A percentile compares a stretch with the other conserved stretches of the same genome.
Evolutionary conservation across 2,888 invertebrate species (phyloP).

Genomic region (Erebia epiphron): DNA sequence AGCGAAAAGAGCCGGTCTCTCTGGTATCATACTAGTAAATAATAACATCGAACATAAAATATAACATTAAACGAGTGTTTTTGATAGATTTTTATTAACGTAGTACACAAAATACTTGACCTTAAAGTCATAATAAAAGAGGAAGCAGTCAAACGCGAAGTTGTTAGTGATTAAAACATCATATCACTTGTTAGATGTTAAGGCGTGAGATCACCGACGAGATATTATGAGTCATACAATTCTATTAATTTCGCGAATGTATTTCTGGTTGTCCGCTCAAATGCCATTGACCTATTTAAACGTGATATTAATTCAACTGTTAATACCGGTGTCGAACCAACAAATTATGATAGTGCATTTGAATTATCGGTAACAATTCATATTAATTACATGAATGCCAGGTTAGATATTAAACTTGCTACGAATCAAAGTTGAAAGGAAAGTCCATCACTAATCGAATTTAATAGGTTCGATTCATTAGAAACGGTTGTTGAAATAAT

Average conservation of each 20-base stretch:
- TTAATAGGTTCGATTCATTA: constrained; percentile 27
- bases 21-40: too few relatives aligned
- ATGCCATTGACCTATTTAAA: constrained; percentile 67
- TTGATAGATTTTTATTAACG: neutral
- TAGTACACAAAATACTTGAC: constrained; percentile 23
- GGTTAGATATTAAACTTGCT: constrained; percentile 24
- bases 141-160: constrained; percentile 34
- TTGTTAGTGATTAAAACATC: constrained; percentile 30
- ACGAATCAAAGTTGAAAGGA: constrained; percentile 23
- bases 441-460: constrained; percentile 28
- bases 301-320: constrained; percentile 44
- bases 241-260: constrained; percentile 59
- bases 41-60: too few relatives aligned
- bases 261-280: constrained; percentile 55
- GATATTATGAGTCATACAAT: constrained; percentile 60
- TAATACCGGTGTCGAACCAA: constrained; percentile 27
- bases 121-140: constrained; percentile 21
- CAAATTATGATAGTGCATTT: constrained; percentile 24
- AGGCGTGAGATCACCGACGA: constrained; percentile 45
- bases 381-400: constrained; percentile 43
- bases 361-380: constrained; percentile 31
- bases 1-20: too few relatives aligned
- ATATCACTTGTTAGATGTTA: constrained; percentile 25
- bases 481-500: constrained; percentile 11
- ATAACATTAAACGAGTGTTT: neutral